Evolutionary conservation across 2,888 invertebrate genomes (phyloP).

Genomic region (Spodoptera littoralis): DNA sequence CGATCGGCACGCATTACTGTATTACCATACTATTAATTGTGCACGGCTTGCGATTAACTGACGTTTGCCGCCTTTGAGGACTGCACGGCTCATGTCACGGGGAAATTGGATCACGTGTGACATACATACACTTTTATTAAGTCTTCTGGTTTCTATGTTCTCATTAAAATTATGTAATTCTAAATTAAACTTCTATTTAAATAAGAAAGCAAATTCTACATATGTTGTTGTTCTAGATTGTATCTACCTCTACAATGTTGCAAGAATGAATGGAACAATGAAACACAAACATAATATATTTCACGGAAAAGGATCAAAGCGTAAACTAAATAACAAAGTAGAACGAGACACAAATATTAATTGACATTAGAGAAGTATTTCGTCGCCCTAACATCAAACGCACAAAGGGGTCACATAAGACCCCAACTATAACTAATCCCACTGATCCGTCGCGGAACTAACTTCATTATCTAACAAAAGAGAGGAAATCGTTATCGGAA

Average conservation of each 20-base stretch:
- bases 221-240: not conserved
- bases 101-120: constrained; percentile 22
- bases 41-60: constrained; percentile 32
- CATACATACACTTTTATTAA: not conserved
- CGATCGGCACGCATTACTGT: constrained; percentile 32
- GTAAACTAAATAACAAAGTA: constrained; percentile 20
- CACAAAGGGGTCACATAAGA: constrained; percentile 23
- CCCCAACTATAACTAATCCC: constrained; percentile 47
- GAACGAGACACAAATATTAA: constrained; percentile 16
- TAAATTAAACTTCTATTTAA: too few species aligned
- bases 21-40: constrained; percentile 49
- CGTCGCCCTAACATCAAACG: constrained; percentile 40
- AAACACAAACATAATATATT: not conserved
- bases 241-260: not conserved
- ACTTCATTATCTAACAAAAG: constrained; percentile 47
- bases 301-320: constrained; percentile 16
- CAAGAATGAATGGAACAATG: not conserved
- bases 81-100: constrained; percentile 1
- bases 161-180: not conserved
- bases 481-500: constrained; percentile 44
- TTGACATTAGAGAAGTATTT: constrained; percentile 35
- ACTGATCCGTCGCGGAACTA: constrained; percentile 45
- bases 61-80: constrained; percentile 36
- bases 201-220: too few species aligned
- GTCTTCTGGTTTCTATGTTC: not conserved